A percentile compares a stretch with the other conserved stretches of the same genome.
Evolutionary conservation across 1,140 invertebrate species (phyloP).

Genomic region (Drosophila ironensis): DNA sequence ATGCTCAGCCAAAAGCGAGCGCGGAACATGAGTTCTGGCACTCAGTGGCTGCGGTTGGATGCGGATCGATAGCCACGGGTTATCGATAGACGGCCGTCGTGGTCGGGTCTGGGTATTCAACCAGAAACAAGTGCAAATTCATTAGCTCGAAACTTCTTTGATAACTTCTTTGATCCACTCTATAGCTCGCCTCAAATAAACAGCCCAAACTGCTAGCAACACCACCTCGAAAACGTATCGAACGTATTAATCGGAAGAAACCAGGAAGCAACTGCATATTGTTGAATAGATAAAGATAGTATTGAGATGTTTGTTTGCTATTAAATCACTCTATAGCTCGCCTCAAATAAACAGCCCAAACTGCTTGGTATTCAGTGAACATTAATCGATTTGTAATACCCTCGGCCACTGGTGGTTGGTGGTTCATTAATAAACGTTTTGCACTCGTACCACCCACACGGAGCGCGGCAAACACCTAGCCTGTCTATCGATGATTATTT

Average conservation of each 20-base stretch:
- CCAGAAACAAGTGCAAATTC: not conserved
- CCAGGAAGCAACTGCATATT: no score
- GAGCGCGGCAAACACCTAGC: slow-evolving; percentile 17
- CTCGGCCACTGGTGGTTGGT: not conserved
- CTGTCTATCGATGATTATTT: slow-evolving; percentile 34
- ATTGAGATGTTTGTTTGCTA: no score
- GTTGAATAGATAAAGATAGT: no score
- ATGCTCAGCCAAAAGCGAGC: slow-evolving; percentile 17
- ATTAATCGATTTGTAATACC: slow-evolving; percentile 40
- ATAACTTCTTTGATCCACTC: no score
- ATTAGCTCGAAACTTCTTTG: not conserved
- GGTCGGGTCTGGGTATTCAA: not conserved
- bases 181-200: no score
- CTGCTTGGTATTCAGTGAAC: slow-evolving; percentile 9
- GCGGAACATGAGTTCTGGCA: slow-evolving; percentile 44
- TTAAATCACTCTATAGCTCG: no score
- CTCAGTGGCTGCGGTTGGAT: slow-evolving; percentile 43
- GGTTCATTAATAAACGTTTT: slow-evolving; percentile 44
- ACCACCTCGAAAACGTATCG: no score
- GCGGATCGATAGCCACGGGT: slow-evolving; percentile 27
- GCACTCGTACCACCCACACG: slow-evolving; percentile 34
- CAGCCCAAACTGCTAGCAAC: no score
- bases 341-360: no score
- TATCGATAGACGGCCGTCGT: slow-evolving; percentile 10
- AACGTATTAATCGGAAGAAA: no score